Evolutionary conservation across 2,888 invertebrate genomes (phyloP), one percentile per base, ranked within the genome.

Genomic region (Eristalis tenax): DNA sequence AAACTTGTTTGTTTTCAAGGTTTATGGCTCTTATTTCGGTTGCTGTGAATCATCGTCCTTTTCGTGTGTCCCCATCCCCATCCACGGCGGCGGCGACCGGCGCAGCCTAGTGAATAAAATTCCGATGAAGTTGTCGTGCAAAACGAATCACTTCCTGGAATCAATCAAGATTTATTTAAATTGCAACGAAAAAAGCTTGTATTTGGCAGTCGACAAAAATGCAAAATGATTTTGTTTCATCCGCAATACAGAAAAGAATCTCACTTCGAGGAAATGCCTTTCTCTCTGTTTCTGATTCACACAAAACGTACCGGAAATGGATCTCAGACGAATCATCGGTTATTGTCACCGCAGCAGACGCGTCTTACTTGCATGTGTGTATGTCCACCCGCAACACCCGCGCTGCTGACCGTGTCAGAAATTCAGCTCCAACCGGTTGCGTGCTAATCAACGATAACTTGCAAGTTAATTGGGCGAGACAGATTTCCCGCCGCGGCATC

Each of bases 351-450:
- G 1, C 8, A 13, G 38, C 38, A 2, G 38, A 32, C 28, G 28
- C 28, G 0, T 28, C 28, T 28, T 28, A 5, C 4, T 32, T 32
- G 8, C 32, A 32, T 4, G 10, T 2, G 38, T 38, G 13, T 4
- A 38, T 38, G 13, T n/a, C n/a, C n/a, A n/a, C n/a, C n/a, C n/a
- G n/a, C n/a, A n/a, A n/a, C n/a, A n/a, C n/a, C n/a, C n/a, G n/a
- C n/a, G n/a, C n/a, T n/a, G n/a, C n/a, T n/a, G n/a, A n/a, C n/a
- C n/a, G 5, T 18, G 8, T 2, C 10, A 50, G 10, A 32, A 43
- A 78, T 23, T 38, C 65, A 40, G 56, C 61, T 43, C 32, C 43
- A 77, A 69, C 77, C 35, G 69, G 69, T 69, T 68, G 63, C 50
- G 6, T 35, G 69, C 61, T 69, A 77, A 77, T 77, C 69, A 43